Evolutionary conservation across 2,888 invertebrate species (phyloP), one percentile per base, ranked within the genome.

Genomic region (Cheilosia urbana): DNA sequence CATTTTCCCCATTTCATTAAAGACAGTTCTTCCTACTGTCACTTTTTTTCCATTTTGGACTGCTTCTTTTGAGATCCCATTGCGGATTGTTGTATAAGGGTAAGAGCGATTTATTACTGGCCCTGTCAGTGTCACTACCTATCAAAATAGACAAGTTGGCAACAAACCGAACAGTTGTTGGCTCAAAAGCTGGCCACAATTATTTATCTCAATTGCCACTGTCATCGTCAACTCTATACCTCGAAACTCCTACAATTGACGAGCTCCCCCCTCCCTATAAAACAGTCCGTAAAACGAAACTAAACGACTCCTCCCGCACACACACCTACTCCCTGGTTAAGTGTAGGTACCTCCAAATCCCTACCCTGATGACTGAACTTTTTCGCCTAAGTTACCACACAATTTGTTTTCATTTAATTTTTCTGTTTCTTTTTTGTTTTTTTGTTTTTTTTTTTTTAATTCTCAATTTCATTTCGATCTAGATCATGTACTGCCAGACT

Each of bases 401-500:
- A 11, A 11, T 47, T 15, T 30, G 24, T 21, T 37, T 75, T 21
- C 40, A 49, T 69, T 17, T 49, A 69, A 75, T 87, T 87, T 24
- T 40, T 27, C 30, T 75, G 42, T 51, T 40, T 65, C 21, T 73
- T 71, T 34, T 63, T 87, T 68, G 49, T 42, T 72, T 88, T 82
- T 30, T 76, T 71, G 27, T 63, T 87, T 68, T 42, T 42, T 72
- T 88, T 82, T 30, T 76, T 80, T 75, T 27, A 57, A 87, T 51
- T 87, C 83, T 79, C 30, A 60, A 72, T 87, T 77, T 87, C 87
- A 88, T 88, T 88, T 88, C 42, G 66, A 68, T 87, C 34, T 82
- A 89, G 89, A 88, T 82, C 83, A 88, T 66, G 81, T 87, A 19
- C 87, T 89, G 75, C 88, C 88, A 77, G 89, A 88, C 79, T 37